phyloP scores from a whole-genome alignment of 2,113 vertebrate species.

The Sapajus apella region DNA sequence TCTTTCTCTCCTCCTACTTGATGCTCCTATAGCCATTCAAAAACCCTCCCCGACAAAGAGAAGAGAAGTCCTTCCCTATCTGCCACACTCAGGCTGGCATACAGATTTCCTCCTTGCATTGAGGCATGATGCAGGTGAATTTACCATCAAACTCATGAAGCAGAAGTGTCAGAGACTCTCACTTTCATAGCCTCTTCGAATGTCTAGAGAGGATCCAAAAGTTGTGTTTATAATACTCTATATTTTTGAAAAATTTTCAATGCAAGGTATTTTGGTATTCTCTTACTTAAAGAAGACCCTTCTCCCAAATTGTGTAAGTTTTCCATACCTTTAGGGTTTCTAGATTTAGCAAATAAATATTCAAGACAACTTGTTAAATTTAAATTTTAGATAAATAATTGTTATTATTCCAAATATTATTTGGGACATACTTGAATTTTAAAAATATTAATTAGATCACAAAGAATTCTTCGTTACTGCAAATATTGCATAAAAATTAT shows the following conservation, averaged over 20 bases:
- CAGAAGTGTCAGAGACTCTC: neutral
- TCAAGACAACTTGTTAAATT: neutral
- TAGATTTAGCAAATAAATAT: slow-evolving; percentile 36
- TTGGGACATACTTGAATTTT: neutral
- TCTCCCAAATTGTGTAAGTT: neutral
- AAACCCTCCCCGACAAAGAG: neutral
- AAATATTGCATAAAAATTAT: neutral
- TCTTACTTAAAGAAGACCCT: neutral
- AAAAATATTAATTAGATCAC: neutral
- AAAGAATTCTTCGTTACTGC: neutral
- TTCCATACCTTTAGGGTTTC: neutral
- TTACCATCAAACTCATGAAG: neutral
- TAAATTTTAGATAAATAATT: slow-evolving; percentile 36
- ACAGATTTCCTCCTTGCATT: neutral
- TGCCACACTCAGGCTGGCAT: neutral
- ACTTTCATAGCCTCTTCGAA: neutral
- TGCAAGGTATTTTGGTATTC: neutral
- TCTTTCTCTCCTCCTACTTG: neutral
- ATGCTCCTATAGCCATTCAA: neutral
- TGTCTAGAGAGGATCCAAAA: neutral
- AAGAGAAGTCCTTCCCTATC: neutral
- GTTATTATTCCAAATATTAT: neutral
- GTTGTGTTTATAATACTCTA: neutral
- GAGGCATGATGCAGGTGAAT: neutral
- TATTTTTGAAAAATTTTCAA: neutral